Percentiles rank a stretch among this genome's conserved stretches.
These are phyloP conservation scores for Pagrus major DNA, from an alignment of 2,113 vertebrate genomes.

Conservation along the genomic window DNA sequence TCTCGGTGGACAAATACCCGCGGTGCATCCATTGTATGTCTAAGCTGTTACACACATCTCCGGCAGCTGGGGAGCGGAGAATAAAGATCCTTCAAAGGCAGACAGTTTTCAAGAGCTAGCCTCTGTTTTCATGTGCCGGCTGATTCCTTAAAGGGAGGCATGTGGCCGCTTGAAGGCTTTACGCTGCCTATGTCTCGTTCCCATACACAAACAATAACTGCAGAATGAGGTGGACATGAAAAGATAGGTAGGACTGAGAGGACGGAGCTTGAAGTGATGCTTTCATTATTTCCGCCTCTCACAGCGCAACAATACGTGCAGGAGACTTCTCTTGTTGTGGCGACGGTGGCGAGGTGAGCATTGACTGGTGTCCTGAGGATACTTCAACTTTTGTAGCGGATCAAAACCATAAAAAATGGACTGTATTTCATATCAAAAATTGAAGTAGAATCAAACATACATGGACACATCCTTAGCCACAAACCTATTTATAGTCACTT, in stretches of 20 bases:
- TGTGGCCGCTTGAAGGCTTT: constrained; percentile 64
- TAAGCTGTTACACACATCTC: constrained; percentile 61
- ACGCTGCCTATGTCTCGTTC: constrained; percentile 41
- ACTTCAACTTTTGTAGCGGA: neutral
- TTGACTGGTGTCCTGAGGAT: constrained; percentile 1
- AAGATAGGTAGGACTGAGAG: constrained; percentile 42
- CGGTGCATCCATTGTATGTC: constrained; percentile 67
- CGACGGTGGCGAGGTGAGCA: neutral
- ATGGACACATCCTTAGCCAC: neutral
- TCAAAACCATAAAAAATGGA: neutral
- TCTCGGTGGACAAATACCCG: constrained; percentile 75
- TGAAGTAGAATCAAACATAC: neutral
- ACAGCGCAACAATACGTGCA: neutral
- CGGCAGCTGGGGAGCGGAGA: constrained; percentile 56
- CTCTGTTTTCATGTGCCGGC: constrained; percentile 45
- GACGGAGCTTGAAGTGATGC: constrained; percentile 63
- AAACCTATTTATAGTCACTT: too few relatives aligned
- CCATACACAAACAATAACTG: constrained; percentile 51
- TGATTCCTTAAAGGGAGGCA: constrained; percentile 54
- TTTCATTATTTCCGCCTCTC: constrained; percentile 57
- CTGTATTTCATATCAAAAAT: neutral
- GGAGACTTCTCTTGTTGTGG: constrained; percentile 45
- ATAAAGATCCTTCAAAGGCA: constrained; percentile 76
- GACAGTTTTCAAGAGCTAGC: constrained; percentile 66
- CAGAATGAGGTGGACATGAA: constrained; percentile 53